Base-by-base conservation (phyloP, 1,140 invertebrate species). In the Oncopodura yosiiana region DNA sequence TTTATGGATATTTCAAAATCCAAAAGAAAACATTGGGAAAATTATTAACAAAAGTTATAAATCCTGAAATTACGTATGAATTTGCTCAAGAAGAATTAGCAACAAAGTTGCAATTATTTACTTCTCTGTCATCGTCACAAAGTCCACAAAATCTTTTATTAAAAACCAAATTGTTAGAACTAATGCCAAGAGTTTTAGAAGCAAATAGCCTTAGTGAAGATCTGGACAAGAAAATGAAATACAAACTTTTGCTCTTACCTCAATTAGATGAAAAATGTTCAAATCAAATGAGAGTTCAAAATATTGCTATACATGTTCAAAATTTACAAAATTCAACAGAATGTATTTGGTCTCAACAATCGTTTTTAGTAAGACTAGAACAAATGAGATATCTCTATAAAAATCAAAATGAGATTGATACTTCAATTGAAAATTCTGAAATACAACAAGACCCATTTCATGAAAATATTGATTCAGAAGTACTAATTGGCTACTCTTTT, bases 401-500 rank as follows among this genome's bases (percentile, higher is more conserved):
- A n/a, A n/a, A n/a, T n/a, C n/a, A n/a, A n/a, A n/a, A n/a, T n/a
- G n/a, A n/a, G n/a, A n/a, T n/a, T n/a, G n/a, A n/a, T n/a, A n/a
- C n/a, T n/a, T n/a, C n/a, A n/a, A n/a, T n/a, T n/a, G n/a, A n/a
- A n/a, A n/a, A n/a, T n/a, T n/a, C n/a, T n/a, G n/a, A n/a, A n/a
- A n/a, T n/a, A n/a, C n/a, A n/a, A n/a, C n/a, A 73, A 49, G 79
- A 82, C 69, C 80, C 80, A 29, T 82, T 82, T 66, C 65, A 71
- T 43, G 78, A 81, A 62, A 72, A 78, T 51, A 65, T 71, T 8
- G 71, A 78, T 49, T 70, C 70, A 4, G 75, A 78, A 39, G 71
- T 76, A n/a, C 69, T 73, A 42, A 76, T 81, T 57, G 80, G 80
- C n/a, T 75, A 72, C 49, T 73, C 70, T 0, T 75, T 77, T 54